phyloP scores from a whole-genome alignment of 2,113 vertebrate genomes.

The Trichomycterus rosablanca region DNA sequence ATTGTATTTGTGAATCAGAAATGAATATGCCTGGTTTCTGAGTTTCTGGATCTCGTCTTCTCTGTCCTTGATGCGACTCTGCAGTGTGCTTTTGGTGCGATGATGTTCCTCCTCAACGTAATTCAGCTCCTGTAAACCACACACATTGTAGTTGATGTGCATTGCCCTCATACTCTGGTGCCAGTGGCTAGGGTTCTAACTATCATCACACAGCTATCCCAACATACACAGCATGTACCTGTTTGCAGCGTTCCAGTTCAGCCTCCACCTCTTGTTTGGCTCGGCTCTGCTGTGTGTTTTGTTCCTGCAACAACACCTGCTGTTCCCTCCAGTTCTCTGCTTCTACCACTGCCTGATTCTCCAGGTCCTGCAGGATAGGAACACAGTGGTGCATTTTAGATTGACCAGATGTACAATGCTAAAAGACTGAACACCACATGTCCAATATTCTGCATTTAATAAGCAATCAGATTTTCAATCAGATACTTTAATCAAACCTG shows the following conservation, averaged over 20 bases:
- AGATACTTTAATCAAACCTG: too few relatives aligned
- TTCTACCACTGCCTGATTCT: conserved; percentile 82
- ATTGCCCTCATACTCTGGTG: too few relatives aligned
- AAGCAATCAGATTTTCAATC: too few relatives aligned
- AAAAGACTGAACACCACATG: too few relatives aligned
- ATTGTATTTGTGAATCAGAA: not conserved
- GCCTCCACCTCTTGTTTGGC: conserved; percentile 83
- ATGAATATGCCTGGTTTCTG: conserved; percentile 82
- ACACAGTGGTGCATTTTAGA: too few relatives aligned
- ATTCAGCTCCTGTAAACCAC: conserved; percentile 75
- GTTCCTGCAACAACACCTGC: conserved; percentile 81
- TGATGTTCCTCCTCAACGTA: conserved; percentile 89
- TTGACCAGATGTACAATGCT: too few relatives aligned
- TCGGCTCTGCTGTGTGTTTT: conserved; percentile 69
- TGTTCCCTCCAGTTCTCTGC: conserved; percentile 84
- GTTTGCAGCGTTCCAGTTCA: conserved; percentile 88
- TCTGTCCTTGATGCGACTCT: conserved; percentile 89
- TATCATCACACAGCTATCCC: not conserved
- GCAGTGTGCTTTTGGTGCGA: conserved; percentile 80
- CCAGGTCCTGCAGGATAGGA: conserved; percentile 74
- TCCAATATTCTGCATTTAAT: too few relatives aligned
- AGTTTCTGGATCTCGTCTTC: conserved; percentile 98
- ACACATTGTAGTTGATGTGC: not conserved
- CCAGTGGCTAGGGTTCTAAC: too few relatives aligned
- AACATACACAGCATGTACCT: conserved; percentile 61